Base-by-base conservation (phyloP, 2,113 vertebrate genomes). In the Stegastes partitus region DNA sequence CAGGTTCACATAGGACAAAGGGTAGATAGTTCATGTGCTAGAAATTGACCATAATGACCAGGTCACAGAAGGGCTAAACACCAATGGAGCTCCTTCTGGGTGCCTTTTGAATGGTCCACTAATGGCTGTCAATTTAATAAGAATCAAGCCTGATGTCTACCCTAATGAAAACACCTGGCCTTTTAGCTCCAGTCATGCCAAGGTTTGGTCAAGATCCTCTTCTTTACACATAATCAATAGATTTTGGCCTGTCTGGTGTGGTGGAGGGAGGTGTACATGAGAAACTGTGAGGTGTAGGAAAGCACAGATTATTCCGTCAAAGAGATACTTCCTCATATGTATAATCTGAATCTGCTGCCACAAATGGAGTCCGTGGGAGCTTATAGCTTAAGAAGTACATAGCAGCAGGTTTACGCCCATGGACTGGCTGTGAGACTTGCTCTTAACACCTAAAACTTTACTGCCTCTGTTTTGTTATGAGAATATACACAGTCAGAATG, bases 51-150 rank as follows among this genome's bases (percentile, higher is more conserved):
- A 67, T 82, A 86, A 91, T 77, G 74, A 53, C 50, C 71, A 68
- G 90, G 92, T 92, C 89, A 89, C 65, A 11, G 37, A 79, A n/a
- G 73, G 89, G 91, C 84, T 92, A 94, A 94, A 85, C 74, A 51
- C 90, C 91, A 93, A 88, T 90, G 77, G 82, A 92, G 71, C 57
- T 58, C 71, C 74, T 50, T 54, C 67, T 72, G 75, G 79, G 76
- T 73, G 85, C 72, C 55, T 89, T 77, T 62, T 81, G 53, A 91
- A 78, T 56, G 65, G 82, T 69, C 68, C 78, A 80, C 83, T 83
- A 84, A 92, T 83, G 83, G 73, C 63, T 45, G 81, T 62, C 55
- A 87, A 93, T 92, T 86, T 68, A 88, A 93, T 90, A 77, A 87
- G 71, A 79, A 80, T 66, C 51, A 49, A 73, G 31, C 54, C 56